Conservation (phyloP, 2,888 invertebrate species). For the Caradrina kadenii region DNA sequence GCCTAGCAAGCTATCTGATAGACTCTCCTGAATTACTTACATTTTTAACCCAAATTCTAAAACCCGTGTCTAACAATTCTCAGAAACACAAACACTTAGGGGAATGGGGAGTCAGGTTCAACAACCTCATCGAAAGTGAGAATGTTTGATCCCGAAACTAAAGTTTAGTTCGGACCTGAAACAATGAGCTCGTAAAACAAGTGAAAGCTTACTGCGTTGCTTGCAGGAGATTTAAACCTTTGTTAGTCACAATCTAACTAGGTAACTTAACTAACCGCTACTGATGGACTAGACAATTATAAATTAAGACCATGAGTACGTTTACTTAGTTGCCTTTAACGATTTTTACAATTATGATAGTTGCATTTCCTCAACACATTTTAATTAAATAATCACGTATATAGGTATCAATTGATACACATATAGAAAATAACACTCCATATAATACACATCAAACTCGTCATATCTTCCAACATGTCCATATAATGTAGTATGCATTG, state of each 20-base stretch:
- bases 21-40: too few relatives aligned
- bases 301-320: too few relatives aligned
- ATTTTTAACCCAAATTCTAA: too few relatives aligned
- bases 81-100: not conserved
- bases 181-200: conserved; percentile 57
- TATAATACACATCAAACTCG: not conserved
- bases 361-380: too few relatives aligned
- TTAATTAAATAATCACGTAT: too few relatives aligned
- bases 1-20: not conserved
- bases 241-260: conserved; percentile 8
- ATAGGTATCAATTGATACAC: not conserved
- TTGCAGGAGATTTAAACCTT: conserved; percentile 22
- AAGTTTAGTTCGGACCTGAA: conserved; percentile 41
- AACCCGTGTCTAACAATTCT: not conserved
- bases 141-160: conserved; percentile 47
- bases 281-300: not conserved
- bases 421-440: not conserved
- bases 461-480: conserved; percentile 22
- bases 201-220: conserved; percentile 41
- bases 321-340: too few relatives aligned
- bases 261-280: not conserved
- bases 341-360: too few relatives aligned
- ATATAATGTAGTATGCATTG: conserved; percentile 40
- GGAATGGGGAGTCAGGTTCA: conserved; percentile 3
- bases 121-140: conserved; percentile 40